Base-by-base conservation (phyloP, 2,888 invertebrate species). In the Calameuta pallipes region DNA sequence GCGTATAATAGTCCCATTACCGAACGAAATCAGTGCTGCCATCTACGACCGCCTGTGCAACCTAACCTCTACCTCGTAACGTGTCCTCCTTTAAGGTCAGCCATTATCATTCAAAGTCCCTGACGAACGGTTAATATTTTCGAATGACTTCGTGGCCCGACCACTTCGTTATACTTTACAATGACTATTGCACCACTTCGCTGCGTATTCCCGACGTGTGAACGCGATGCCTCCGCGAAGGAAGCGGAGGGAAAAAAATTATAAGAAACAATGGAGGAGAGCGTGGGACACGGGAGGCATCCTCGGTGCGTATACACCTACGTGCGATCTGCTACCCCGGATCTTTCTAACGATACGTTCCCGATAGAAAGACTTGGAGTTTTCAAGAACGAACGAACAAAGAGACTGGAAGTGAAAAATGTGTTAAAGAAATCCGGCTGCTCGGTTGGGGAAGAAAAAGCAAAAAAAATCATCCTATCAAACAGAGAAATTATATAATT, bases 231-330 rank as follows among this genome's bases (percentile, higher is more conserved):
- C 41, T 56, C 9, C 23, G 23, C 23, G 9, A 56, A 56, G 56
- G 23, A 56, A 56, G 23, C 56, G 9, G 56, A 56, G 23, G 23
- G 56, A 9, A 56, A 56, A 15, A 41, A 23, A 56, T 2, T 37
- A 0, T 23, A 23, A 56, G 56, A 23, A 87, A 88, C 87, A 88
- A 88, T 88, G 84, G 86, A 85, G 86, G 87, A 88, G 88, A 88
- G 88, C 88, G 88, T 88, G 88, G 85, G 88, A 88, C 84, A 86
- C 81, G 37, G 75, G 69, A 69, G 71, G 77, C 84, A 80, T 82
- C 83, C 83, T 82, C 82, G 83, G 85, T 84, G 85, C 86, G 85
- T 86, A 83, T 80, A 82, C 80, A 9, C 9, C 56, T 56, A 56
- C 23, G 23, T 56, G 56, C 56, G 56, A 56, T 56, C 56, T 56